Evolutionary conservation across 2,113 vertebrate genomes (phyloP).

Genomic region (Tychaedon coryphoeus): DNA sequence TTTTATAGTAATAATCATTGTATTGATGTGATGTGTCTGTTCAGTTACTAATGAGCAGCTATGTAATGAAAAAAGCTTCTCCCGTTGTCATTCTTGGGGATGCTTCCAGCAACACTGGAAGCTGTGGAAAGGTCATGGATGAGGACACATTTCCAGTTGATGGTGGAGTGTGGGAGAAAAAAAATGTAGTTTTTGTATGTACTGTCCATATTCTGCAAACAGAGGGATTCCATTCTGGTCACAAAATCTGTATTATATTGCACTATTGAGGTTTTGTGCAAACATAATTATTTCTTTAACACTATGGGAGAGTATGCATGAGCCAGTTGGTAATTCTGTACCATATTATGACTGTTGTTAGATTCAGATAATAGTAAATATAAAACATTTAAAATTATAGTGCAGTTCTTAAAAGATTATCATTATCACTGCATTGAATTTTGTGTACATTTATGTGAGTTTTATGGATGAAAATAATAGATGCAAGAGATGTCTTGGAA

Average conservation of each 20-base stretch:
- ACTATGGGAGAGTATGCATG: background rate
- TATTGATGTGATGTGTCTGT: background rate
- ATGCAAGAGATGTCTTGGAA: background rate
- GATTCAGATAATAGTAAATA: conserved; percentile 24
- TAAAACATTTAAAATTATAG: conserved; percentile 18
- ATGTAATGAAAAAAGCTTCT: background rate
- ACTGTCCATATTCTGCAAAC: background rate
- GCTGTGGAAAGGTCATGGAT: background rate
- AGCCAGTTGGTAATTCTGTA: conserved; percentile 13
- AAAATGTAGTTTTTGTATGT: background rate
- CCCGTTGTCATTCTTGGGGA: background rate
- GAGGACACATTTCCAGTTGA: background rate
- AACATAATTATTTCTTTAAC: background rate
- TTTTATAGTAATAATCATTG: background rate
- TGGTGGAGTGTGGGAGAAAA: background rate
- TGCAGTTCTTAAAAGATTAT: conserved; percentile 5
- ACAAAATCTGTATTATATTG: background rate
- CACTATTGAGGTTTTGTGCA: background rate
- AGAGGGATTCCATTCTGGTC: background rate
- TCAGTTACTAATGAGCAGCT: background rate
- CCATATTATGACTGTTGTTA: conserved; percentile 4
- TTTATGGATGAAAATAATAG: conserved; percentile 17
- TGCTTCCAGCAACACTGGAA: background rate
- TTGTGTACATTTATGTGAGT: background rate
- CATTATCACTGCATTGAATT: background rate